Percentiles rank a stretch among this genome's conserved stretches.
phyloP scores from a whole-genome alignment of 2,113 vertebrate genomes.

The Loxodonta africana region DNA sequence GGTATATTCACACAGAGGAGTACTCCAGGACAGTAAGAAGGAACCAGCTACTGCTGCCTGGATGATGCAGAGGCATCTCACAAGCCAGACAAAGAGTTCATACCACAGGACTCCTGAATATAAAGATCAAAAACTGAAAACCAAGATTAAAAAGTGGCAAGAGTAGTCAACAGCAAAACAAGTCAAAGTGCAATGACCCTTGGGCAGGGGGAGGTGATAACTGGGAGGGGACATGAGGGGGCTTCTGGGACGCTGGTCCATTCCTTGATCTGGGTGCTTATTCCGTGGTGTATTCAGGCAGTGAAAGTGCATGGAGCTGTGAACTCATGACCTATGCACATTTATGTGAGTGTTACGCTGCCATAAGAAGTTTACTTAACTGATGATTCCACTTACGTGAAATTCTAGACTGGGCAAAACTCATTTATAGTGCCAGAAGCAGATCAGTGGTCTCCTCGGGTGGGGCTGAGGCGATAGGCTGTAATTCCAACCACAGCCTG shows the following conservation, averaged over 20 bases:
- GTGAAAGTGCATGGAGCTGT: neutral
- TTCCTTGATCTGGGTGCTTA: neutral
- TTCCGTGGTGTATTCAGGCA: neutral
- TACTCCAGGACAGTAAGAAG: fast-evolving
- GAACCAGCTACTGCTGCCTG: neutral
- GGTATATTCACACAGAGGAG: neutral
- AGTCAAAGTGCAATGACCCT: neutral
- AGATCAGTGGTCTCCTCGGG: neutral
- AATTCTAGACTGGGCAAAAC: neutral
- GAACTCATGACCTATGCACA: neutral
- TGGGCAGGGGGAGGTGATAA: neutral
- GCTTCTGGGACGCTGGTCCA: neutral
- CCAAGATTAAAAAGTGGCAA: neutral
- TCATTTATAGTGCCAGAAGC: neutral
- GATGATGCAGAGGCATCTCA: neutral
- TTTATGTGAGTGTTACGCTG: neutral
- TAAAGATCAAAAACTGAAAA: neutral
- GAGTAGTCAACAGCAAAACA: neutral
- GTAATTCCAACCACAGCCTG: neutral
- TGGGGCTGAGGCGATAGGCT: neutral
- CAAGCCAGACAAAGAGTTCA: neutral
- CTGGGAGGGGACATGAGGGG: too few relatives aligned
- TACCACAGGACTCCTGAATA: neutral
- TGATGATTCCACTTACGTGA: neutral
- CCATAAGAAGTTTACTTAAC: neutral